Percentiles rank a stretch among this genome's conserved stretches.
These are phyloP conservation scores for Pseudonaja textilis DNA, from an alignment of 2,113 vertebrate species.

Conservation along the genomic window DNA sequence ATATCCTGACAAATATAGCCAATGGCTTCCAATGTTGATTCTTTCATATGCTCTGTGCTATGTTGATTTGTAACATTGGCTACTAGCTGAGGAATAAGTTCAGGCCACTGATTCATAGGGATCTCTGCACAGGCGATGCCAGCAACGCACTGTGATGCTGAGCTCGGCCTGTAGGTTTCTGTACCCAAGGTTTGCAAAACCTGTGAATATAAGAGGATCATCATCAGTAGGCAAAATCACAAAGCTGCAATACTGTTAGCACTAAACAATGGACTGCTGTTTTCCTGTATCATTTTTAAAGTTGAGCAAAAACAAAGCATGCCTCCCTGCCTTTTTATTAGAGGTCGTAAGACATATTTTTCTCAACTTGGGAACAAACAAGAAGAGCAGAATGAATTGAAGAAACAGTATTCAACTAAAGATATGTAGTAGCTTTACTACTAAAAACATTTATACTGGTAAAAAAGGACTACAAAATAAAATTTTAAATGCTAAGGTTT, in stretches of 20 bases:
- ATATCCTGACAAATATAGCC: slow-evolving; percentile 99
- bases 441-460: background rate
- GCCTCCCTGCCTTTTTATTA: background rate
- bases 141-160: slow-evolving; percentile 95
- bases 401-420: background rate
- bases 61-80: slow-evolving; percentile 93
- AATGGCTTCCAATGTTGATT: slow-evolving; percentile 96
- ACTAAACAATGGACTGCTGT: background rate
- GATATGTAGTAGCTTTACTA: background rate
- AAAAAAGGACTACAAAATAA: background rate
- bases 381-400: background rate
- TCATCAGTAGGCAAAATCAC: background rate
- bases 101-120: slow-evolving; percentile 94
- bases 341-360: background rate
- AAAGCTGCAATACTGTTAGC: background rate
- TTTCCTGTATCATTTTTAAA: background rate
- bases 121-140: slow-evolving; percentile 98
- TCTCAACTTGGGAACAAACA: background rate
- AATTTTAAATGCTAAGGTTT: background rate
- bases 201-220: slow-evolving; percentile 55
- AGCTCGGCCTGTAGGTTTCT: slow-evolving; percentile 95
- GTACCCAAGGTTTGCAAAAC: slow-evolving; percentile 95
- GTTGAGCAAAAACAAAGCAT: background rate
- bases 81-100: slow-evolving; percentile 94
- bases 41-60: slow-evolving; percentile 98